A percentile compares a stretch with the other conserved stretches of the same genome.
Evolutionary conservation across 2,797 vertebrate species (phyloP).

Genomic region (Myripristis jacobus): DNA sequence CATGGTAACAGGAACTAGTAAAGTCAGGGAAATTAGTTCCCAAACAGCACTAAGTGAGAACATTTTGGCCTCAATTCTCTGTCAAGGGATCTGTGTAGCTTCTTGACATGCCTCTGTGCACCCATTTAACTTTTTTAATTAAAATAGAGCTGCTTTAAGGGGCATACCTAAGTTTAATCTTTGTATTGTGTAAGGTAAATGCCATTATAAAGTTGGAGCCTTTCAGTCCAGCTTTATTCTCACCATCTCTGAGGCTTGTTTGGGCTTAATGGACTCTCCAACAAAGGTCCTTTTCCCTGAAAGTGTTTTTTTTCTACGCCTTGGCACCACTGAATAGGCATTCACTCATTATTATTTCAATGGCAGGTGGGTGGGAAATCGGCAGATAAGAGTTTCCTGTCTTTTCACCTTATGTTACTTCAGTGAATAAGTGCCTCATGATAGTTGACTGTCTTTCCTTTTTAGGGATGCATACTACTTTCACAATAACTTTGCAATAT

Average conservation of each 20-base stretch:
- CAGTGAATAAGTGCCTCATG: not conserved
- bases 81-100: conserved; percentile 64
- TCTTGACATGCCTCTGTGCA: conserved; percentile 71
- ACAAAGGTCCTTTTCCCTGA: conserved; percentile 56
- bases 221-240: conserved; percentile 49
- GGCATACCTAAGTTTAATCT: conserved; percentile 64
- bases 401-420: conserved; percentile 30
- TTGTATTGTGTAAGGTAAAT: conserved; percentile 69
- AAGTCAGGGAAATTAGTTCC: conserved; percentile 71
- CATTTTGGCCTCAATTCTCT: conserved; percentile 63
- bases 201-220: conserved; percentile 63
- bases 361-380: conserved; percentile 51
- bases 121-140: conserved; percentile 78
- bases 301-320: conserved; percentile 50
- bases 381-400: conserved; percentile 41
- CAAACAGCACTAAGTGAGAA: conserved; percentile 59
- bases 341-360: conserved; percentile 61
- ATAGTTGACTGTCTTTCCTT: not conserved
- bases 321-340: conserved; percentile 35
- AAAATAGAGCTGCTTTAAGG: conserved; percentile 67
- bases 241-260: conserved; percentile 55
- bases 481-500: not conserved
- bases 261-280: conserved; percentile 63
- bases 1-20: conserved; percentile 75
- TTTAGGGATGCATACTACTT: not conserved